Percentiles rank a stretch among this genome's conserved stretches.
Evolutionary conservation across 2,113 vertebrate species (phyloP).

Genomic region (Catharus fuscescens): DNA sequence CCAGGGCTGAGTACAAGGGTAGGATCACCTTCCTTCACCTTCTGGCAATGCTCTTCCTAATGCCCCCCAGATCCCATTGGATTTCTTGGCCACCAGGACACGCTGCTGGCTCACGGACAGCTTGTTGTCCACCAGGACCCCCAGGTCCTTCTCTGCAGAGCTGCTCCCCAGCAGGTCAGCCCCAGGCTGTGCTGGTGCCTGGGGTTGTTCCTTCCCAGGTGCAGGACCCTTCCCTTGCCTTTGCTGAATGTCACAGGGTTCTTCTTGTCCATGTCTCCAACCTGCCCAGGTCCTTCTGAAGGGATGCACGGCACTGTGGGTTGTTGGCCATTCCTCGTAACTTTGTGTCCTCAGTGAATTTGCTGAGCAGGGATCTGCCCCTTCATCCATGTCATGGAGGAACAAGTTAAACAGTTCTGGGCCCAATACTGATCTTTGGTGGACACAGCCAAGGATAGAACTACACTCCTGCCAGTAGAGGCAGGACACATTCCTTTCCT

Average conservation of each 20-base stretch:
- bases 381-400: background rate
- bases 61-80: background rate
- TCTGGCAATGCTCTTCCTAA: background rate
- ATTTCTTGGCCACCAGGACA: background rate
- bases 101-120: background rate
- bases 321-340: background rate
- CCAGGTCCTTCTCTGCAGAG: background rate
- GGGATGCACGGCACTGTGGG: background rate
- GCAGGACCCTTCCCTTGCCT: background rate
- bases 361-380: background rate
- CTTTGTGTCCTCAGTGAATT: too few relatives aligned
- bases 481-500: too few relatives aligned
- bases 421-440: background rate
- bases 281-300: background rate
- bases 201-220: background rate
- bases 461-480: rapidly evolving
- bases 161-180: background rate
- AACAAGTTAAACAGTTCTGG: background rate
- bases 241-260: background rate
- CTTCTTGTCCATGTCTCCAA: background rate
- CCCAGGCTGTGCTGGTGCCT: background rate
- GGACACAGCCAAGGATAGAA: background rate
- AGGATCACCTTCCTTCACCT: too few relatives aligned
- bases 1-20: rapidly evolving
- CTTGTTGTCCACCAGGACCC: background rate